These are phyloP conservation scores for Lasiurus borealis DNA, from an alignment of 2,113 vertebrate genomes.

Conservation along the genomic window DNA sequence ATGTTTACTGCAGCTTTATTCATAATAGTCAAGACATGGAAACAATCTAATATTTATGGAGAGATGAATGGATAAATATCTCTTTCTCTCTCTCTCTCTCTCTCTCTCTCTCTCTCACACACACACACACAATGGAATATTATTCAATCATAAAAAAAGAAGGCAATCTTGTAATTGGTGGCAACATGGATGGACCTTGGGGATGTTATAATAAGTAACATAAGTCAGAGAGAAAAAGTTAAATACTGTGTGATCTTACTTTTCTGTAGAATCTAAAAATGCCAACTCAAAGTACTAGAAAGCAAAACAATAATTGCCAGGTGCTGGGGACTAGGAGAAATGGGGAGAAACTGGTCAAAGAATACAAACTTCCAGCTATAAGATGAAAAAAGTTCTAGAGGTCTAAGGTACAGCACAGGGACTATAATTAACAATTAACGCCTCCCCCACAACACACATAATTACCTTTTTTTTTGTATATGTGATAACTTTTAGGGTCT, in stretches of 20 bases:
- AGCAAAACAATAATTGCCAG: background rate
- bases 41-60: background rate
- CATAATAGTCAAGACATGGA: background rate
- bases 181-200: background rate
- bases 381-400: background rate
- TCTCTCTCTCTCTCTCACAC: background rate
- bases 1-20: background rate
- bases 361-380: background rate
- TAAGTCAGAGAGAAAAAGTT: conserved; percentile 8
- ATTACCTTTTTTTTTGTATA: too few relatives aligned
- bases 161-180: background rate
- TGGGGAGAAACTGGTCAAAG: background rate
- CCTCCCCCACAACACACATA: too few relatives aligned
- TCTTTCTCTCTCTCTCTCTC: too few relatives aligned
- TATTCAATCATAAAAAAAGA: background rate
- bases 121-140: background rate
- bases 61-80: background rate
- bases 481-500: too few relatives aligned
- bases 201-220: background rate
- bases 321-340: background rate
- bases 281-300: background rate
- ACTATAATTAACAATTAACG: background rate
- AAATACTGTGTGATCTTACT: background rate
- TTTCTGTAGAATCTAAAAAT: background rate
- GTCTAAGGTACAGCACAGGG: background rate